Conservation (phyloP, 1,140 invertebrate species). For the Leucophenga varia region DNA sequence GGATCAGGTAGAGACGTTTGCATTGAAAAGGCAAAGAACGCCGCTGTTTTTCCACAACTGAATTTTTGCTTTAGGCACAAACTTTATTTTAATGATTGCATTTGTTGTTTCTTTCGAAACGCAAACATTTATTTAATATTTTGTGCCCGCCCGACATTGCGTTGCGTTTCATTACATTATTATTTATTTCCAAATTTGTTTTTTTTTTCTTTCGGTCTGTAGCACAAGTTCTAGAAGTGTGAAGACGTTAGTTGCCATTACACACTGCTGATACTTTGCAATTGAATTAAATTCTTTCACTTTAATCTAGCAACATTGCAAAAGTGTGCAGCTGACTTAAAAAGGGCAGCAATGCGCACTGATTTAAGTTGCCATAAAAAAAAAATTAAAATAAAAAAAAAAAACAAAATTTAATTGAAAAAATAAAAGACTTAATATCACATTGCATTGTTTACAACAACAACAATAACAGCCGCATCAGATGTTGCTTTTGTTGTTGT, state of each 20-base stretch:
- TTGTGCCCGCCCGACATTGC: no score
- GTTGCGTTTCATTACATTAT: no score
- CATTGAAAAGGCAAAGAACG: conserved; percentile 19
- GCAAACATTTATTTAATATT: no score
- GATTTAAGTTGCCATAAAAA: conserved; percentile 49
- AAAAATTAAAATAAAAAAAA: no score
- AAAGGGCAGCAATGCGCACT: conserved; percentile 29
- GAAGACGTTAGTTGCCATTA: conserved; percentile 15
- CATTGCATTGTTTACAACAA: conserved; percentile 9
- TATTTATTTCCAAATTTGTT: no score
- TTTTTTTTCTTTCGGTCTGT: conserved; percentile 20
- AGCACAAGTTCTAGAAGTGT: conserved; percentile 35
- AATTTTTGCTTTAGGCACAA: conserved; percentile 24
- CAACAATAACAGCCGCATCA: conserved; percentile 16
- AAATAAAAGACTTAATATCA: conserved; percentile 12
- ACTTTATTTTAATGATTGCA: conserved; percentile 1
- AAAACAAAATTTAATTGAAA: no score
- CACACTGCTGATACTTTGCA: conserved; percentile 47
- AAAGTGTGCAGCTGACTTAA: conserved; percentile 33
- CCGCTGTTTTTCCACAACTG: conserved; percentile 44
- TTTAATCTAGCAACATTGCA: conserved; percentile 49
- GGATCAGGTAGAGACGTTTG: conserved; percentile 42
- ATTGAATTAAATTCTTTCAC: no score
- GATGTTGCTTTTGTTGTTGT: neutral
- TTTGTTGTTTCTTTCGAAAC: no score